Base-by-base conservation (phyloP, 1,140 invertebrate species). In the Euglossa dilemma region DNA sequence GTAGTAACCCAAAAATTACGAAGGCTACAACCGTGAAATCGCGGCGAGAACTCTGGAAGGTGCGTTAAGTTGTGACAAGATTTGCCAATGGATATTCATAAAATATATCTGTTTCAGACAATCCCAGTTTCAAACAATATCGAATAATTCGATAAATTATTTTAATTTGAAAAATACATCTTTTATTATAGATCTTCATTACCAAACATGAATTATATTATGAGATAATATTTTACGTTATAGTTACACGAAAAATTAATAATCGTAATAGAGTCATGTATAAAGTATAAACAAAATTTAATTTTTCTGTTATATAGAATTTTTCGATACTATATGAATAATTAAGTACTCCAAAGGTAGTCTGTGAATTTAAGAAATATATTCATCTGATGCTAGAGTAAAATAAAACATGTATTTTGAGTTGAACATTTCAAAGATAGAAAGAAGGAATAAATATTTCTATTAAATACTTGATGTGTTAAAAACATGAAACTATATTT, bases 61-160 rank as follows among this genome's bases (percentile, higher is more conserved):
- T 94, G 94, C 94, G 94, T 94, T 94, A 94, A 94, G 94, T 94
- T 93, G 94, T 94, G 93, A 94, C 94, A 94, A 94, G 93, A 94
- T 93, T 93, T 93, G 90, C 87, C 87, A 87, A 88, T 89, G 84
- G 87, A 91, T 88, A 90, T 90, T 87, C 45, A 54, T 54, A 73
- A 11, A 36, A 36, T 43, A 28, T 36, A 36, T 36, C 36, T 36
- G 36, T 36, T 36, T 36, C 36, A 80, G 43, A n/a, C 50, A 56
- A 50, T 75, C 28, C 7, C 20, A 23, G 20, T 64, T 90, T 87
- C 72, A 71, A 77, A 78, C 63, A 59, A 57, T 28, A 69, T 36
- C 23, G 36, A 57, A 25, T 18, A 12, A 52, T 72, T 25, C 45
- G 14, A 23, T 14, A 36, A 36, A 81, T 18, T 9, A n/a, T 12